Evolutionary conservation across 1,140 invertebrate species (phyloP), one percentile per base, ranked within the genome.

Genomic region (Cyclina sinensis): DNA sequence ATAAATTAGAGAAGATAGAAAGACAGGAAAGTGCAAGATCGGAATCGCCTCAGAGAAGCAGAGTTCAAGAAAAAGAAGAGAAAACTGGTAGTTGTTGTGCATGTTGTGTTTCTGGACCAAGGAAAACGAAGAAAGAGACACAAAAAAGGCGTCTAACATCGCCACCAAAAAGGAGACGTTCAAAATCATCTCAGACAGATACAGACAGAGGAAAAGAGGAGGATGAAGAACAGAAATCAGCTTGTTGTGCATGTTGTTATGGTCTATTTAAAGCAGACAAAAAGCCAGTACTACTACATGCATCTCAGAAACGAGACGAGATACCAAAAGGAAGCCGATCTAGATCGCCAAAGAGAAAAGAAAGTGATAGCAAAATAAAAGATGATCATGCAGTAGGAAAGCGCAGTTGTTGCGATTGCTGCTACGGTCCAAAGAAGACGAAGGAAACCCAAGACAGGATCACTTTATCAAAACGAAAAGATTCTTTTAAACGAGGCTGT

Each of bases 321-420:
- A 48, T 43, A 24, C 73, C 43, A 24, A 46, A 76, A 21, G 1
- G 43, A 76, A 24, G 43, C 1, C 37, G 73, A 24, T 76, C 73
- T 11, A 76, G 16, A 24, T 76, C 32, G 21, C 32, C 37, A 76
- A 46, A 43, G 39, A 46, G 73, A 76, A 24, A 14, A 4, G 35
- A 59, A 46, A 39, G 62, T 16, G 65, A 32, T 62, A 27, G 65
- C 21, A 83, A 21, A 59, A 32, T 57, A 43, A 81, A 46, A 59
- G 73, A 89, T 48, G 74, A 68, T 30, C 24, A 59, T 11, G 73
- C 59, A 46, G 51, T 59, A 27, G 70, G 37, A 81, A 46, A 78
- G 35, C 21, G 43, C 57, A 51, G 68, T 21, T 83, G 83, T n/a
- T 79, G 43, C 37, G 62, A 46, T 21, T 73, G 84, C 27, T 82